phyloP scores from a whole-genome alignment of 1,140 invertebrate genomes.

The Phenacoccus solenopsis region DNA sequence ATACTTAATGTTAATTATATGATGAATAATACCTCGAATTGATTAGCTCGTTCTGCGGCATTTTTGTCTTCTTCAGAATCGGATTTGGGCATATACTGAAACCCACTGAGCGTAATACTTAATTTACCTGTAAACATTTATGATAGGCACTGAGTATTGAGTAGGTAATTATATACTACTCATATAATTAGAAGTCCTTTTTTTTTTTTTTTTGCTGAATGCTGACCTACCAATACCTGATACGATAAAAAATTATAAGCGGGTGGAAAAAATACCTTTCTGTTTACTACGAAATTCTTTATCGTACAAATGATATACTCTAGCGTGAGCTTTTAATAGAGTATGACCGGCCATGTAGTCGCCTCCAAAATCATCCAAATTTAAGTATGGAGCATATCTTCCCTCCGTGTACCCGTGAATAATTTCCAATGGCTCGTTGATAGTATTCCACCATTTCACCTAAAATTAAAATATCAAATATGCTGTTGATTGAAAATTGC shows the following conservation, averaged over 20 bases:
- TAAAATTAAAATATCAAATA: constrained; percentile 21
- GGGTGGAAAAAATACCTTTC: constrained; percentile 34
- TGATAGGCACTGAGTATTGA: not conserved
- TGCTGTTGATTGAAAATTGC: not conserved
- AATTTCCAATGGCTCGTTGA: constrained; percentile 57
- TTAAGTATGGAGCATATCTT: constrained; percentile 31
- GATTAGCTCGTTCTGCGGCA: constrained; percentile 36
- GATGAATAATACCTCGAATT: constrained; percentile 34
- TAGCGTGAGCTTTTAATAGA: constrained; percentile 48
- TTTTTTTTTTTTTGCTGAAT: no score
- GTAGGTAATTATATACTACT: no score
- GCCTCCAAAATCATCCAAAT: constrained; percentile 37
- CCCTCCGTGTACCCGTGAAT: constrained; percentile 46
- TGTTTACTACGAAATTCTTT: constrained; percentile 43
- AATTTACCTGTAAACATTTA: constrained; percentile 33
- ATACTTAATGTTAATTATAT: no score
- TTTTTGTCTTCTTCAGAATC: constrained; percentile 33
- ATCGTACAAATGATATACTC: constrained; percentile 50
- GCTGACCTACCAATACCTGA: no score
- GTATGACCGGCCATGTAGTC: constrained; percentile 49
- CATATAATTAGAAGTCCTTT: no score
- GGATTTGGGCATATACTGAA: constrained; percentile 36
- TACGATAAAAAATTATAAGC: no score
- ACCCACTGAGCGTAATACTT: constrained; percentile 39
- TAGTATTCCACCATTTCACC: constrained; percentile 50